These are phyloP conservation scores for Nasonia giraulti DNA, from an alignment of 1,140 invertebrate species.

Conservation along the genomic window DNA sequence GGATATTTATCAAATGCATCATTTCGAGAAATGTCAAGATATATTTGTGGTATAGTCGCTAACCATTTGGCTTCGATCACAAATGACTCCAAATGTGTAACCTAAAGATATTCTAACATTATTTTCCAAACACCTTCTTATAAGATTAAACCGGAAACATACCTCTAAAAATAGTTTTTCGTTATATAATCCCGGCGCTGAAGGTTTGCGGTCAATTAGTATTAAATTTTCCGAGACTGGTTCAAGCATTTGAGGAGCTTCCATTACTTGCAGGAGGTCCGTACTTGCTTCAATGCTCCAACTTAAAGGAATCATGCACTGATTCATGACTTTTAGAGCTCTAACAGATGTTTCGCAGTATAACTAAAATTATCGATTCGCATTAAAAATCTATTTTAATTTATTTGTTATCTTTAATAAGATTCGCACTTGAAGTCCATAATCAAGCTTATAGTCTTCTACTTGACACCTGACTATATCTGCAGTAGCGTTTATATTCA, in stretches of 20 bases:
- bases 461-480: constrained; percentile 65
- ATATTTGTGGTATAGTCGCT: constrained; percentile 68
- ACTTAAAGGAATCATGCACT: constrained; percentile 55
- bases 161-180: constrained; percentile 50
- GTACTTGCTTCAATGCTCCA: constrained; percentile 49
- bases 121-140: background rate
- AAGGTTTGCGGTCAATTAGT: constrained; percentile 11
- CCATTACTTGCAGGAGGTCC: background rate
- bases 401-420: background rate
- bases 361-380: constrained; percentile 49
- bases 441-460: constrained; percentile 64
- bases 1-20: constrained; percentile 53
- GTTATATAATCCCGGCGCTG: constrained; percentile 52
- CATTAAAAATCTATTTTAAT: constrained; percentile 19
- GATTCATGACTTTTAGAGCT: constrained; percentile 47
- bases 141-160: background rate
- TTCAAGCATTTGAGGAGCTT: background rate
- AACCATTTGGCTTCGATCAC: constrained; percentile 64
- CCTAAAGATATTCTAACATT: constrained; percentile 47
- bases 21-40: constrained; percentile 59
- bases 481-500: constrained; percentile 64
- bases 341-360: constrained; percentile 51
- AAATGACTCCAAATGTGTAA: constrained; percentile 63
- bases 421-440: constrained; percentile 64
- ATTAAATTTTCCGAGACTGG: constrained; percentile 11